A percentile compares a stretch with the other conserved stretches of the same genome.
phyloP scores from a whole-genome alignment of 2,888 invertebrate genomes.

The Ectobius pallidus region DNA sequence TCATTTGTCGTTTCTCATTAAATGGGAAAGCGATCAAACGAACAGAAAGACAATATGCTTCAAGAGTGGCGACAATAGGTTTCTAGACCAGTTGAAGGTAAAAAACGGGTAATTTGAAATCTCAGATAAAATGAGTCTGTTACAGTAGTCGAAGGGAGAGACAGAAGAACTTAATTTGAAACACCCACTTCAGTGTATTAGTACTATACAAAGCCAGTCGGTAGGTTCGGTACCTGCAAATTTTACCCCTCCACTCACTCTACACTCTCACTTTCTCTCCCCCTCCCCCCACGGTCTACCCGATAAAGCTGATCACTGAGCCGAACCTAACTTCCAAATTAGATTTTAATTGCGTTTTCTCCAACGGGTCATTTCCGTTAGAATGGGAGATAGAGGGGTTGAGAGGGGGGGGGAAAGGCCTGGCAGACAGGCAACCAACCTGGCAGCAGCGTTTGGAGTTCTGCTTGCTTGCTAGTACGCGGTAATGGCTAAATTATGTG shows the following conservation, averaged over 20 bases:
- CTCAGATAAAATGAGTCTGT: slow-evolving; percentile 8
- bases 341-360: slow-evolving; percentile 46
- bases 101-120: neutral
- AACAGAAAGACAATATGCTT: neutral
- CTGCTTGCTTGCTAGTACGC: no score
- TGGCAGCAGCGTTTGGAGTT: neutral
- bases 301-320: slow-evolving; percentile 44
- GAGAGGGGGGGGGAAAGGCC: neutral
- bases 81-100: neutral
- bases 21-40: neutral
- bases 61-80: neutral
- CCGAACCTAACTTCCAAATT: slow-evolving; percentile 43
- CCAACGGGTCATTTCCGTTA: slow-evolving; percentile 43
- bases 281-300: slow-evolving; percentile 33
- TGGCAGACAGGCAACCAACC: slow-evolving; percentile 22
- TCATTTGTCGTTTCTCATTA: no score
- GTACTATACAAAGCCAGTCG: slow-evolving; percentile 9
- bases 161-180: neutral
- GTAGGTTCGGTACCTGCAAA: no score
- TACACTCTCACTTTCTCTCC: slow-evolving; percentile 7
- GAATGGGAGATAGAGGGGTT: no score
- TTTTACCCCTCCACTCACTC: no score
- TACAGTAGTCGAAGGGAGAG: neutral
- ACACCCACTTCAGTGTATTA: slow-evolving; percentile 11
- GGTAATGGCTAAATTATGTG: slow-evolving; percentile 42